These are phyloP conservation scores for Eurosta solidaginis DNA, from an alignment of 1,140 invertebrate genomes.

Conservation along the genomic window DNA sequence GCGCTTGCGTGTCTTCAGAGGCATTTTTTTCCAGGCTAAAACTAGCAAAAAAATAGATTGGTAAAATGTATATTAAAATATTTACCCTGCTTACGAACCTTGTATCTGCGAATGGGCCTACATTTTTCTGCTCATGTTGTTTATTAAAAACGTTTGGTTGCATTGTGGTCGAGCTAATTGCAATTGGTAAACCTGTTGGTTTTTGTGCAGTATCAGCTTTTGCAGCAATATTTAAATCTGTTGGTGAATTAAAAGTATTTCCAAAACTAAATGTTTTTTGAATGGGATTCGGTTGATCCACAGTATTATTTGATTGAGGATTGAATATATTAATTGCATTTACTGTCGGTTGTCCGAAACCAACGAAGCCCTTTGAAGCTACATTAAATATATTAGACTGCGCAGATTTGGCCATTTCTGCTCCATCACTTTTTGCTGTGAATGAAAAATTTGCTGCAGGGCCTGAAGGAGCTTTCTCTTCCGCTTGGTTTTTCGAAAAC, in stretches of 20 bases:
- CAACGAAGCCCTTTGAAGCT: not conserved
- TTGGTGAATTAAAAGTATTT: not conserved
- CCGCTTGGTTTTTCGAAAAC: not conserved
- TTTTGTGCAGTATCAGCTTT: not conserved
- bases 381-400: not conserved
- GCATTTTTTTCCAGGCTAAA: not conserved
- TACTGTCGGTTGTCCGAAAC: not conserved
- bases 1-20: not conserved
- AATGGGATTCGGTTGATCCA: not conserved
- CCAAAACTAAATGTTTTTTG: constrained; percentile 13
- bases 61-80: no score
- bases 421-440: not conserved
- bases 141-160: not conserved
- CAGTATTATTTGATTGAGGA: not conserved
- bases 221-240: not conserved
- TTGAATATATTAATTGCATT: not conserved
- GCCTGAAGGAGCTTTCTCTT: not conserved
- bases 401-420: not conserved
- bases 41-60: not conserved
- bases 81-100: not conserved
- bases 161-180: not conserved
- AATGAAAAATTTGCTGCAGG: not conserved
- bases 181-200: not conserved
- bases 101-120: not conserved
- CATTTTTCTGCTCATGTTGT: not conserved